Percentiles rank a stretch among this genome's conserved stretches.
Conservation (phyloP, 2,888 invertebrate species). For the Nemotelus nigrinus region DNA sequence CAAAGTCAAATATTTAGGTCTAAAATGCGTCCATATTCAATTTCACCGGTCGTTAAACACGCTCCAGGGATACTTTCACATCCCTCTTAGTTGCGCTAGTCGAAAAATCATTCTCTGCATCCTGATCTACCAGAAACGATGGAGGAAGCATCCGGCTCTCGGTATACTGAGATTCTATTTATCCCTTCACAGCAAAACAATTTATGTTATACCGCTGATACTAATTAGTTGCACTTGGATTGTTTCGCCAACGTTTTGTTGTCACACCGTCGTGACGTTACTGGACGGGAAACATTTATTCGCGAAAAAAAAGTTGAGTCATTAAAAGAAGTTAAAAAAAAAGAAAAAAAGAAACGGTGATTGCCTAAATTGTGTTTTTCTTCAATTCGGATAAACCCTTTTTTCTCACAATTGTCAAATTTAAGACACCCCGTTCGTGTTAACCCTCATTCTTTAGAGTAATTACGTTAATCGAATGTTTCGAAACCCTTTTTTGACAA, state of each 20-base stretch:
- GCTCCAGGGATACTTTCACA: slow-evolving; percentile 22
- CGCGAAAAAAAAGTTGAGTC: not conserved
- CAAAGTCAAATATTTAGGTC: not conserved
- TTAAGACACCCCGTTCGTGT: not conserved
- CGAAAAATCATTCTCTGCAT: not conserved
- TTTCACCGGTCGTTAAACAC: slow-evolving; percentile 44
- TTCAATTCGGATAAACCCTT: slow-evolving; percentile 6
- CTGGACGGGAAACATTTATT: not conserved
- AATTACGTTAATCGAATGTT: slow-evolving; percentile 8
- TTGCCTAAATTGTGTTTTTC: not conserved
- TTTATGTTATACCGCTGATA: slow-evolving; percentile 32
- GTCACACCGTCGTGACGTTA: not conserved
- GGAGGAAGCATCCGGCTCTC: not conserved
- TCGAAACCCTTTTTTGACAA: slow-evolving; percentile 29
- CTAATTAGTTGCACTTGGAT: slow-evolving; percentile 43
- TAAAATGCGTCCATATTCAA: slow-evolving; percentile 44
- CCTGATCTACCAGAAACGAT: not conserved
- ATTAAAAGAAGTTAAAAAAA: not conserved
- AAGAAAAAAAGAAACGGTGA: not conserved
- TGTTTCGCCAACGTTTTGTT: slow-evolving; percentile 15
- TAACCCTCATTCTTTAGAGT: not conserved
- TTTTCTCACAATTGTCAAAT: slow-evolving; percentile 30
- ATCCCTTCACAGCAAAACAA: slow-evolving; percentile 30
- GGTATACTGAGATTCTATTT: slow-evolving; percentile 13
- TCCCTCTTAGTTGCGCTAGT: not conserved